Evolutionary conservation across 2,797 vertebrate genomes (phyloP).

Genomic region (Argya squamiceps): DNA sequence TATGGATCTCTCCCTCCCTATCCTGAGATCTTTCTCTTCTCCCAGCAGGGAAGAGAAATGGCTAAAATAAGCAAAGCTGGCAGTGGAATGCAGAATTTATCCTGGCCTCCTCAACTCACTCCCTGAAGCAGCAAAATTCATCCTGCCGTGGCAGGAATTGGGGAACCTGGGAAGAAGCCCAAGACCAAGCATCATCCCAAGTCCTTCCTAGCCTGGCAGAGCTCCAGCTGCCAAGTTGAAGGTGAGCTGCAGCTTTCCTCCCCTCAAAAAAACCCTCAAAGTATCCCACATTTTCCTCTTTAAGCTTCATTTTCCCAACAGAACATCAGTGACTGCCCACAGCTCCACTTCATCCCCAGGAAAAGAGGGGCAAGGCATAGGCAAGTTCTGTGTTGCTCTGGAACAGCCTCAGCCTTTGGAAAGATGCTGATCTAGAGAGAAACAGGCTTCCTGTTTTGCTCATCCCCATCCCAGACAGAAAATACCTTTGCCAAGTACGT

Average conservation of each 20-base stretch:
- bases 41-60: not conserved
- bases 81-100: not conserved
- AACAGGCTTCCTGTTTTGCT: slow-evolving; percentile 15
- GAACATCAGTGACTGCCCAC: not conserved
- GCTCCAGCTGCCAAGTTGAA: not conserved
- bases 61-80: not conserved
- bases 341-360: not conserved
- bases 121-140: not conserved
- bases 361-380: not conserved
- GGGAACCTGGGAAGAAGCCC: not conserved
- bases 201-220: not conserved
- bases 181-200: not conserved
- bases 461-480: slow-evolving; percentile 21
- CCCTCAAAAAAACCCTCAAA: not conserved
- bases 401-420: not conserved
- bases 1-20: not conserved
- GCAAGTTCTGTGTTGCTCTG: not conserved
- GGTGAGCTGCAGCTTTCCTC: not conserved
- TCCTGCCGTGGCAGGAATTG: not conserved
- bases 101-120: not conserved
- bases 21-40: not conserved
- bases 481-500: not conserved
- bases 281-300: not conserved
- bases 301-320: not conserved
- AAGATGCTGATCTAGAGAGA: not conserved